Conservation (phyloP, 2,797 vertebrate species). For the Dendrocincla fuliginosa region DNA sequence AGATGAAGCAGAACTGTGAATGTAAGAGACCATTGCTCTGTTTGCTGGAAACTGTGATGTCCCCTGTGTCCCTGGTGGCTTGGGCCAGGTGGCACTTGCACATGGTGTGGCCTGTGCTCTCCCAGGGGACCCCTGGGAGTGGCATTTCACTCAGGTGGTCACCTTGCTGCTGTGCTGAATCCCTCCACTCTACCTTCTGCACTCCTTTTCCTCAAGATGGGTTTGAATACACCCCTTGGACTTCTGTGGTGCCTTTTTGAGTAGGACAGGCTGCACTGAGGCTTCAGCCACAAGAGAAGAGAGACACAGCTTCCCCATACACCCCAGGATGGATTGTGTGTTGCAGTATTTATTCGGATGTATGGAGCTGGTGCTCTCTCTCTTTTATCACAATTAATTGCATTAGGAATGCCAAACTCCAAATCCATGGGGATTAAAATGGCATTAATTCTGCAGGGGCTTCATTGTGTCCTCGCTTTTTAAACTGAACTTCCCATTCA, state of each 20-base stretch:
- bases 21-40: not conserved
- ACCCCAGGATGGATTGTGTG: not conserved
- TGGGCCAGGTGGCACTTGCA: not conserved
- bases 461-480: not conserved
- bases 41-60: not conserved
- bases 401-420: not conserved
- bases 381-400: constrained; percentile 44
- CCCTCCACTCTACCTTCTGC: not conserved
- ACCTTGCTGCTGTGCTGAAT: not conserved
- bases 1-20: not conserved
- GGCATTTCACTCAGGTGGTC: not conserved
- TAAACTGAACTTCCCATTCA: not conserved
- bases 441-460: not conserved
- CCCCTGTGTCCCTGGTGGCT: not conserved
- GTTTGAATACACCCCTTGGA: not conserved
- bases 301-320: not conserved
- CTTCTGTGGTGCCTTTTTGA: not conserved
- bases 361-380: not conserved
- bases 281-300: not conserved
- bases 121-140: not conserved
- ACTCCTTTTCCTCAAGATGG: not conserved
- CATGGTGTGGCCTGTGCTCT: accelerated
- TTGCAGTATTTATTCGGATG: not conserved
- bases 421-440: not conserved
- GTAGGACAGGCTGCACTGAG: not conserved